Evolutionary conservation across 2,888 invertebrate genomes (phyloP).

Genomic region (Phrixothrix hirtus): DNA sequence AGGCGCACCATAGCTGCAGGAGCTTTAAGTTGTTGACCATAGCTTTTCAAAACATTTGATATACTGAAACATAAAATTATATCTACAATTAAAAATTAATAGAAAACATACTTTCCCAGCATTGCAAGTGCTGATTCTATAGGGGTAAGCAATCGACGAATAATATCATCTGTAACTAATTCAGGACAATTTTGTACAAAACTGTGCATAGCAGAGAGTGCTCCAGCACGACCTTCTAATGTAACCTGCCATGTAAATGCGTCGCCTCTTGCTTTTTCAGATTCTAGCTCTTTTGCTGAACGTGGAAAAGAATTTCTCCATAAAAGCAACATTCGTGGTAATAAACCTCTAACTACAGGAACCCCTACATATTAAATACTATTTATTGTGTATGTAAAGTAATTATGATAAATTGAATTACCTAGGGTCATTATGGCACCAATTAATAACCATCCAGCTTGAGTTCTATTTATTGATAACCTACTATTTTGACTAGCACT

Average conservation of each 20-base stretch:
- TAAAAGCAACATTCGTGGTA: conserved; percentile 90
- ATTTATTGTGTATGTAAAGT: too few relatives aligned
- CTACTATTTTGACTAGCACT: conserved; percentile 97
- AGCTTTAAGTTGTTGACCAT: conserved; percentile 91
- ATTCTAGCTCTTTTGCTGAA: conserved; percentile 93
- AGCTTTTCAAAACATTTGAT: conserved; percentile 80
- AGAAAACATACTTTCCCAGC: conserved; percentile 78
- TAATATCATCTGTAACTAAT: conserved; percentile 89
- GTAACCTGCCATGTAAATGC: conserved; percentile 99
- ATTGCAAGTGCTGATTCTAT: conserved; percentile 95
- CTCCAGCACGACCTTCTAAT: conserved; percentile 93
- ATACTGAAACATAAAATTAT: conserved; percentile 72
- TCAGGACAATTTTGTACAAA: conserved; percentile 90
- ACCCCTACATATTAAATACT: too few relatives aligned
- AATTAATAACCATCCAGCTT: conserved; percentile 96
- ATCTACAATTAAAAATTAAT: conserved; percentile 20
- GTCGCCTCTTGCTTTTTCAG: conserved; percentile 94
- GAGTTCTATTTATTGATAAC: conserved; percentile 90
- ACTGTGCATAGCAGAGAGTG: conserved; percentile 93
- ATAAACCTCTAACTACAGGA: conserved; percentile 86
- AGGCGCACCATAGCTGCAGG: conserved; percentile 92
- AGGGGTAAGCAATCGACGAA: conserved; percentile 83
- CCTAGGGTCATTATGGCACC: conserved; percentile 96
- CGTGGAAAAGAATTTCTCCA: conserved; percentile 99
- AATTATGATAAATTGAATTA: too few relatives aligned